phyloP scores from a whole-genome alignment of 2,888 invertebrate species.

The Balanococcus diminutus region DNA sequence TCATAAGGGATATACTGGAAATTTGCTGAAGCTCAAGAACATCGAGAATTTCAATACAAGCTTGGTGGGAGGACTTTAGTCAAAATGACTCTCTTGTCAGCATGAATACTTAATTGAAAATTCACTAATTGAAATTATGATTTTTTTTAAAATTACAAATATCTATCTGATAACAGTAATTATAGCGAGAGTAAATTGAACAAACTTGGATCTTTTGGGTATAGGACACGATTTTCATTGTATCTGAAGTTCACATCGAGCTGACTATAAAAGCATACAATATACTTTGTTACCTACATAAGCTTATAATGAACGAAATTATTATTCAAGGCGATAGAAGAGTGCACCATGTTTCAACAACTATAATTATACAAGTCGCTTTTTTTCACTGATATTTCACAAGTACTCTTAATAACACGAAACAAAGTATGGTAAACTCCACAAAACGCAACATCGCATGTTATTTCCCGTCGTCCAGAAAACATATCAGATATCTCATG shows the following conservation, averaged over 20 bases:
- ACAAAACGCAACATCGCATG: slow-evolving; percentile 29
- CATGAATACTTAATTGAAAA: too few species aligned
- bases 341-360: slow-evolving; percentile 48
- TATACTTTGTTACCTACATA: neutral
- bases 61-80: too few species aligned
- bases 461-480: neutral
- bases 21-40: too few species aligned
- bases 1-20: too few species aligned
- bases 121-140: too few species aligned
- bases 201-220: neutral
- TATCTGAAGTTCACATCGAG: neutral
- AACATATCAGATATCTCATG: neutral
- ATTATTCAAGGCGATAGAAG: slow-evolving; percentile 47
- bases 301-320: slow-evolving; percentile 43
- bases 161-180: too few species aligned
- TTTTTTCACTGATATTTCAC: slow-evolving; percentile 43
- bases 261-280: neutral
- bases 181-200: too few species aligned
- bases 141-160: too few species aligned
- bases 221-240: neutral
- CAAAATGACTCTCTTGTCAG: too few species aligned
- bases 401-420: slow-evolving; percentile 29
- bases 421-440: neutral
- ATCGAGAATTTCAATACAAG: too few species aligned
- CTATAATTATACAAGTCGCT: slow-evolving; percentile 37